These are phyloP conservation scores for Lindbergichthys nudifrons DNA, from an alignment of 2,797 vertebrate genomes.

Conservation along the genomic window DNA sequence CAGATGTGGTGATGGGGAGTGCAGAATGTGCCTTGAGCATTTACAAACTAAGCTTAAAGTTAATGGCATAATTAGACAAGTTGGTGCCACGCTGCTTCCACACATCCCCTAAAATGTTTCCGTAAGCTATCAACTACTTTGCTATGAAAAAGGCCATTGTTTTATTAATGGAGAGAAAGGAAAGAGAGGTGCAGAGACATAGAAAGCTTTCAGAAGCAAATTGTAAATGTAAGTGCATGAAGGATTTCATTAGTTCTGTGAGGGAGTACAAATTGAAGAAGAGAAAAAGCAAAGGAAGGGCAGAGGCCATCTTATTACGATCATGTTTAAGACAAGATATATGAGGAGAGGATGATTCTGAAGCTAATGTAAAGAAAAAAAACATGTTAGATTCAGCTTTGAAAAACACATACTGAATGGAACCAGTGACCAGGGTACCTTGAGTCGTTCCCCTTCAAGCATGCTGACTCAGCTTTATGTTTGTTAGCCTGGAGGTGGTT, in stretches of 20 bases:
- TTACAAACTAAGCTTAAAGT: constrained; percentile 9
- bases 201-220: background rate
- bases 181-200: background rate
- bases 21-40: constrained; percentile 12
- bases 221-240: background rate
- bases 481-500: constrained; percentile 4
- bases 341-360: background rate
- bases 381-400: background rate
- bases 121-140: constrained; percentile 1
- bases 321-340: background rate
- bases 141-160: background rate
- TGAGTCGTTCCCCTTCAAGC: constrained; percentile 19
- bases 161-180: background rate
- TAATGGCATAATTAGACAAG: constrained; percentile 17
- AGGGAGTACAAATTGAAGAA: background rate
- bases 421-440: constrained; percentile 3
- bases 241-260: constrained; percentile 16
- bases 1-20: constrained; percentile 11
- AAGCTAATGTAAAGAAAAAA: constrained; percentile 9
- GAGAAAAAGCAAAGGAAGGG: background rate
- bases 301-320: constrained; percentile 26
- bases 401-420: constrained; percentile 3
- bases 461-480: constrained; percentile 25
- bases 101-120: background rate
- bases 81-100: constrained; percentile 12